A percentile compares a stretch with the other conserved stretches of the same genome.
Evolutionary conservation across 1,140 invertebrate species (phyloP).

Genomic region (Panagrolaimus sp.): DNA sequence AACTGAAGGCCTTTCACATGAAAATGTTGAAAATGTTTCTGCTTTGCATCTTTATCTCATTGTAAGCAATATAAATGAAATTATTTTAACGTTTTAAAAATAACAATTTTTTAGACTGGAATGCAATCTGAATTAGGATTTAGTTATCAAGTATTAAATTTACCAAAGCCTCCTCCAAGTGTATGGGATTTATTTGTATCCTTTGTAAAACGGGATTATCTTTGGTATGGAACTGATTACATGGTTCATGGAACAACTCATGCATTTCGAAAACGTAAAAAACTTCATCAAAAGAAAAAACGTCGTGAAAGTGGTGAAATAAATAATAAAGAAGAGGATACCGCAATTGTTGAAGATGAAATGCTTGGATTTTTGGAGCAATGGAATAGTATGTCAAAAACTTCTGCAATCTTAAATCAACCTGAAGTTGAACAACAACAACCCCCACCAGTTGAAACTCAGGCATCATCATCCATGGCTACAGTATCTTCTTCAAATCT

Average conservation of each 20-base stretch:
- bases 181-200: slow-evolving; percentile 6
- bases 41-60: slow-evolving; percentile 10
- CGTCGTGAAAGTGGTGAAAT: neutral
- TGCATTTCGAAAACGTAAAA: slow-evolving; percentile 5
- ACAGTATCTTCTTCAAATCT: too few relatives aligned
- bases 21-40: neutral
- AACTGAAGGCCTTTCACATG: neutral
- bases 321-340: neutral
- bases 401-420: neutral
- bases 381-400: slow-evolving; percentile 15
- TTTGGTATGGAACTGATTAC: slow-evolving; percentile 15
- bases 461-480: too few relatives aligned
- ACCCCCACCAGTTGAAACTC: neutral
- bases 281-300: slow-evolving; percentile 3
- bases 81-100: neutral
- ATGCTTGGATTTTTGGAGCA: slow-evolving; percentile 10
- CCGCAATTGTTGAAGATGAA: slow-evolving; percentile 2
- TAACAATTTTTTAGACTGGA: neutral
- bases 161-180: neutral
- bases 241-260: slow-evolving; percentile 13
- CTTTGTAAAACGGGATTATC: slow-evolving; percentile 1
- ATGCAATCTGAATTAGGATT: slow-evolving; percentile 6
- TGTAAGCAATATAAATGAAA: slow-evolving; percentile 1
- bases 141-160: slow-evolving; percentile 9
- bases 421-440: neutral